Evolutionary conservation across 1,140 invertebrate genomes (phyloP), one percentile per base, ranked within the genome.

Genomic region (Drosophila saltans): DNA sequence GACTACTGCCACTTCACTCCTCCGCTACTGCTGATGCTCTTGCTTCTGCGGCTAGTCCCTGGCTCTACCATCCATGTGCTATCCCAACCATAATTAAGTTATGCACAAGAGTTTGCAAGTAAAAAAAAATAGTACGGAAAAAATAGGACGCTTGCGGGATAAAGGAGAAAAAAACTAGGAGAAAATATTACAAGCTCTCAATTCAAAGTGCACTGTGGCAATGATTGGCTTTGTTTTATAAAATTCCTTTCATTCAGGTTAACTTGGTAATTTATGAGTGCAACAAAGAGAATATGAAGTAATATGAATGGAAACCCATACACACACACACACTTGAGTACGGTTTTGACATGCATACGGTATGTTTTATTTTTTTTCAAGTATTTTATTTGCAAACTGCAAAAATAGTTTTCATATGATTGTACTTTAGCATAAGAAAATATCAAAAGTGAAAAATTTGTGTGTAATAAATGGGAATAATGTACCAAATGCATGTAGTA

Each of bases 151-250:
- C 62, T n/a, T 43, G 11, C 3, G n/a, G 11, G 11, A 43, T 43
- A 52, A 26, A 52, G 45, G 21, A 10, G 21, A 52, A 8, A 52
- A 52, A 52, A 52, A 24, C 45, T 52, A 26, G 45, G 26, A 52
- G 45, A 26, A 36, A 26, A 52, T 52, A 52, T 52, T 26, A 52
- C 45, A 21, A 52, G 21, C 45, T 52, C 24, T 24, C 45, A 52
- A 52, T 52, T 69, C 28, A 66, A 74, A 70, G 77, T 67, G 65
- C 68, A 66, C 60, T 40, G 55, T 67, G 69, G 59, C 82, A 60
- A 75, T 81, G 82, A 86, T 85, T 86, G 82, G 62, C 81, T 81
- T 72, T 84, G 62, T 81, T 69, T 84, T 57, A 10, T 26, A 24
- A 52, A 36, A 36, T 36, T 36, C 3, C 45, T 52, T 52, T 52